Conservation (phyloP, 2,113 vertebrate genomes). For the Camarhynchus parvulus region DNA sequence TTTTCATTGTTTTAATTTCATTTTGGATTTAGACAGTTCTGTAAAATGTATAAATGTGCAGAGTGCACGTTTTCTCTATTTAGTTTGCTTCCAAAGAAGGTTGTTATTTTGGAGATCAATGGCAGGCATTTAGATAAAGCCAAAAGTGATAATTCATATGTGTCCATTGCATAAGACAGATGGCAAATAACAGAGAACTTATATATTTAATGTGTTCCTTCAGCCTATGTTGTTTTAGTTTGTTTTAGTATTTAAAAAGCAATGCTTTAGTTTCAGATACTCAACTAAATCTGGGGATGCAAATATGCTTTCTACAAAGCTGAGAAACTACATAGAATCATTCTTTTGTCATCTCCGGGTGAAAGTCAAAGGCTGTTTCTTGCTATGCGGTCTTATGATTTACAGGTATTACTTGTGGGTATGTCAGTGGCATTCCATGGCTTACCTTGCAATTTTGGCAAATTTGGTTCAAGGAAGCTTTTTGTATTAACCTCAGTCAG, state of each 20-base stretch:
- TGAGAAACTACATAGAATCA: background rate
- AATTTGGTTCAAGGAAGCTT: background rate
- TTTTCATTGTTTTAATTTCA: background rate
- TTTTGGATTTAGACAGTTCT: background rate
- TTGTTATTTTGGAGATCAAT: background rate
- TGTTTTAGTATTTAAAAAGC: background rate
- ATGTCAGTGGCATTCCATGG: background rate
- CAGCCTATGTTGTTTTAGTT: background rate
- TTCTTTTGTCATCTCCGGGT: background rate
- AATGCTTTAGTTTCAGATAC: background rate
- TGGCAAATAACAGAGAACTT: background rate
- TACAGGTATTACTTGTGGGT: background rate
- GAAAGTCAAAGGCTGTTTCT: background rate
- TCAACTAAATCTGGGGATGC: background rate
- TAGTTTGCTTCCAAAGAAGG: background rate
- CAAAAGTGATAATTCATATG: background rate
- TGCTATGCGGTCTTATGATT: background rate
- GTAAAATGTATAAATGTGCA: background rate
- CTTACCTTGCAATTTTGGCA: background rate
- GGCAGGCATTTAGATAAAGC: background rate
- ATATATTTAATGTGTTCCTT: background rate
- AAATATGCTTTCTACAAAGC: background rate
- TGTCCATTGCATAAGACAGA: background rate
- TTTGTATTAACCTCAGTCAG: background rate
- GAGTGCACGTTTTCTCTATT: background rate